Evolutionary conservation across 2,888 invertebrate species (phyloP), one percentile per base, ranked within the genome.

Genomic region (Ellobium chinense): DNA sequence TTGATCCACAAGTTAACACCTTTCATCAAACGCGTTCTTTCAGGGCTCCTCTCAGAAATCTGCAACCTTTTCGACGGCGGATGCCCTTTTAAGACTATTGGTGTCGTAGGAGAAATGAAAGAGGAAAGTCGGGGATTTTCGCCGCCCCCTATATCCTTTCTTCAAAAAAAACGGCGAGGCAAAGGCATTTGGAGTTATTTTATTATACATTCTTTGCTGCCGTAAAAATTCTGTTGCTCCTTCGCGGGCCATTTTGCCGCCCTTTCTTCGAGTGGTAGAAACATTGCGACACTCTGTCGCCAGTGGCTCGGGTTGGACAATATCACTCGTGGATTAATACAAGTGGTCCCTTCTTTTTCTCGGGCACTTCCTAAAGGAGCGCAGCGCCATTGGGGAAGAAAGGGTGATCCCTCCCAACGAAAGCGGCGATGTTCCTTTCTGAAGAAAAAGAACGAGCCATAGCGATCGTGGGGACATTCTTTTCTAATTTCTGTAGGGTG

Each of bases 211-310:
- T 70, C 56, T 58, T 34, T 54, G 54, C 54, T 21, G 46, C n/a
- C n/a, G 54, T 69, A 54, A 58, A 56, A 14, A 69, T 29, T 24
- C 46, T 54, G 54, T 56, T 69, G 69, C 54, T 69, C 21, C 7
- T 29, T 54, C 69, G 29, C n/a, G 18, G 46, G 18, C 18, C 27
- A 34, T 36, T 73, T 73, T 36, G 58, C 73, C 27, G 39, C 29
- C 21, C 7, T 63, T 58, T 74, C n/a, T 27, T 39, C 14, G 21
- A 24, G 1, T 14, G 63, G 62, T 54, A 62, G 56, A 63, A 74
- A 74, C 37, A 63, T 74, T 63, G 74, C 74, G 74, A 74, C 74
- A 74, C 63, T 62, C 5, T 74, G 74, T 74, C 74, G 74, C 74
- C 74, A 29, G 12, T 18, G 39, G 21, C 27, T 24, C 63, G 63